Conservation (phyloP, 2,113 vertebrate species). For the Candoia aspera region DNA sequence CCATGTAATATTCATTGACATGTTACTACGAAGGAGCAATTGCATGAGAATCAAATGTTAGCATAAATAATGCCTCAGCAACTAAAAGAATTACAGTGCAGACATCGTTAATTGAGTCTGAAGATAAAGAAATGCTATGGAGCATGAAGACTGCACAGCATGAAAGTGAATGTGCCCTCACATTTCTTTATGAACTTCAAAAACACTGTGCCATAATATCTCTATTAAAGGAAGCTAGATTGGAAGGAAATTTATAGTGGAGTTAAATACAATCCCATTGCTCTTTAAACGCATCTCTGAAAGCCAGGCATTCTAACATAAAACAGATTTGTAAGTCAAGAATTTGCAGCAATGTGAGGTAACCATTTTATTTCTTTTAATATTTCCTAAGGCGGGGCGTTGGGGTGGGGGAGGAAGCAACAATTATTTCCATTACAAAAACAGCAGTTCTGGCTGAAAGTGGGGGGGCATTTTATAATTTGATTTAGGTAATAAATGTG, state of each 20-base stretch:
- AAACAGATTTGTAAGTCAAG: slow-evolving; percentile 17
- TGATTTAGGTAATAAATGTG: background rate
- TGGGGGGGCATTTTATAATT: background rate
- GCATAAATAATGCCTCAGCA: background rate
- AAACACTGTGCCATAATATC: slow-evolving; percentile 25
- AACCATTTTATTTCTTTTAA: background rate
- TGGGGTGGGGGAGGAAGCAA: background rate
- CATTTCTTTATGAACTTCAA: slow-evolving; percentile 50
- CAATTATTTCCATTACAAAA: background rate
- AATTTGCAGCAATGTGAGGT: background rate
- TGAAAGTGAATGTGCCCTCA: slow-evolving; percentile 22
- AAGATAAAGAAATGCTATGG: slow-evolving; percentile 49
- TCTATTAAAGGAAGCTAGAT: slow-evolving; percentile 48
- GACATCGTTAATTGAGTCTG: background rate
- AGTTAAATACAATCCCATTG: slow-evolving; percentile 45
- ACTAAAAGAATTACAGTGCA: background rate
- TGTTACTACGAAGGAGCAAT: background rate
- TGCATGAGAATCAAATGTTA: background rate
- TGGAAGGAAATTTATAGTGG: slow-evolving; percentile 26
- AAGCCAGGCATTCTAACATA: background rate
- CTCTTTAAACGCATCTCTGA: background rate
- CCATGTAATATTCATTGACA: background rate
- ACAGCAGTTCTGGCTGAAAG: background rate
- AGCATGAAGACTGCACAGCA: slow-evolving; percentile 25
- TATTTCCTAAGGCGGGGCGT: background rate